phyloP scores from a whole-genome alignment of 2,113 vertebrate genomes.

The Menura novaehollandiae region DNA sequence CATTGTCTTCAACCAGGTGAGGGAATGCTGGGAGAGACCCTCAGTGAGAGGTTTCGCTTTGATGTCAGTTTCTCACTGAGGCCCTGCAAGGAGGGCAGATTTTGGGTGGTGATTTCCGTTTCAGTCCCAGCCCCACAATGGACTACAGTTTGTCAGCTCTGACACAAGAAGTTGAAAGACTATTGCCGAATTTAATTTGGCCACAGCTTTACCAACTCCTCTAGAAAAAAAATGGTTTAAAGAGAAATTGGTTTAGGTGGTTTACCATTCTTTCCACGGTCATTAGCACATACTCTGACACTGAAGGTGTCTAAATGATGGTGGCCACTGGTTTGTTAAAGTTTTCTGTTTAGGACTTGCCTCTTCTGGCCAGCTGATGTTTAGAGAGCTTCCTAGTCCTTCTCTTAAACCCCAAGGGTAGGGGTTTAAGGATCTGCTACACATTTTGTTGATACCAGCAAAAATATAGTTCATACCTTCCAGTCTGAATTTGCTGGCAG shows the following conservation, averaged over 20 bases:
- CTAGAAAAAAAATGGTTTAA: not conserved
- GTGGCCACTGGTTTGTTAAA: not conserved
- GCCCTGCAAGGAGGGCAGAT: not conserved
- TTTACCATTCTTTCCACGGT: not conserved
- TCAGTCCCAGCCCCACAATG: not conserved
- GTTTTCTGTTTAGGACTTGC: not conserved
- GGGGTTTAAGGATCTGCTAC: not conserved
- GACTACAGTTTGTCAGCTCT: not conserved
- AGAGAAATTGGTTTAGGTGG: not conserved
- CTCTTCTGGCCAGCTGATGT: not conserved
- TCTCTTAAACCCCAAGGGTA: not conserved
- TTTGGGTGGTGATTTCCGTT: not conserved
- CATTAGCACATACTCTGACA: not conserved
- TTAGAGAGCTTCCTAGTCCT: not conserved
- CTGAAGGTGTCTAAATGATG: not conserved
- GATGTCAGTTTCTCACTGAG: not conserved
- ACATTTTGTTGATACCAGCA: not conserved
- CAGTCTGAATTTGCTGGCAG: not conserved
- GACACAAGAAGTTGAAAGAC: not conserved
- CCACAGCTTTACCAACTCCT: not conserved
- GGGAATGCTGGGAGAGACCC: not conserved
- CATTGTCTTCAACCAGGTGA: not conserved
- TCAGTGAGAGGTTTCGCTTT: not conserved
- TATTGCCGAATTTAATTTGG: not conserved
- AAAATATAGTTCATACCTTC: not conserved